Base-by-base conservation (phyloP, 2,888 invertebrate species). In the Malthinus flaveolus region DNA sequence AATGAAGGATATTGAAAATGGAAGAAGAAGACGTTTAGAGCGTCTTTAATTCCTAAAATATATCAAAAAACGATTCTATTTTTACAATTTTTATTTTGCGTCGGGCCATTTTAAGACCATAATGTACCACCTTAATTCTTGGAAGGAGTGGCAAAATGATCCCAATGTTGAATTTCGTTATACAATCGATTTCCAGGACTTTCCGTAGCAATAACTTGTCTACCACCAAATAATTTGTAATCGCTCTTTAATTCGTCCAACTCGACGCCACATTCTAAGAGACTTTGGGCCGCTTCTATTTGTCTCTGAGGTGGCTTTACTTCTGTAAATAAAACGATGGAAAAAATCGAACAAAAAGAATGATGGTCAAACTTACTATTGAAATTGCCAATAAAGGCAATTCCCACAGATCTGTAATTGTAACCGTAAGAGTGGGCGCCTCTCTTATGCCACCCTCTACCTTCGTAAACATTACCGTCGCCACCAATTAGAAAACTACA, bases 381-480 rank as follows among this genome's bases (percentile, higher is more conserved):
- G 65, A 81, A 85, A 64, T 81, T 78, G 10, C 86, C 87, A 32
- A 86, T 81, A 51, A 87, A 85, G 1, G 80, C 80, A 11, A 86
- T 76, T 1, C 83, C 82, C 1, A 85, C 64, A 0, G 85, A 80
- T 67, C 78, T 81, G 13, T 73, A 75, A 63, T 86, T 86, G 63
- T 81, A 85, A 1, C 79, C 78, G 13, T 68, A 68, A 0, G 85
- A 84, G 61, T 86, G 86, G 0, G 84, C 83, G 0, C 86, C 86
- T 9, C 82, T 80, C 57, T 73, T 75, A 56, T 76, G 77, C 85
- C 85, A 86, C 0, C 85, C 85, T 1, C 80, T 77, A 4, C 85
- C 86, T 74, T 85, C 85, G 56, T 85, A 87, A 12, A 86, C 75
- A 51, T 79, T 81, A 1, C 85, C 86, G 69, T 85, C 85, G 1